A percentile compares a stretch with the other conserved stretches of the same genome.
These are phyloP conservation scores for Phragmatobia fuliginosa DNA, from an alignment of 2,888 invertebrate species.

Conservation along the genomic window DNA sequence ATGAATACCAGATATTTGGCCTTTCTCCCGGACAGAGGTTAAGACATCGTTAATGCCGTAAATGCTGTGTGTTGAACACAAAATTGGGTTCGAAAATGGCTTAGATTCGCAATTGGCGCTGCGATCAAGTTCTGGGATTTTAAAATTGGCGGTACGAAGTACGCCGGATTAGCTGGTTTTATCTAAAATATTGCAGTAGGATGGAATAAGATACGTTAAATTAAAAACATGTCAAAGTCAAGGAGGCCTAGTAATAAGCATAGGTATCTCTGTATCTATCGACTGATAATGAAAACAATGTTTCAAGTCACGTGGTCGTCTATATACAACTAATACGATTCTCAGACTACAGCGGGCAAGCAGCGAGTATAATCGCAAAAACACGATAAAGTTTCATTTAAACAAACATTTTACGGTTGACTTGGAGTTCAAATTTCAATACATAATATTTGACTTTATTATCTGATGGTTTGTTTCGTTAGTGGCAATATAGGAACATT, in stretches of 20 bases:
- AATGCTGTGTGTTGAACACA: too few relatives aligned
- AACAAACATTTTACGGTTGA: neutral
- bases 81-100: too few relatives aligned
- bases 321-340: neutral
- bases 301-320: neutral
- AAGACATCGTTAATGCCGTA: too few relatives aligned
- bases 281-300: neutral
- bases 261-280: too few relatives aligned
- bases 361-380: neutral
- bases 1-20: too few relatives aligned
- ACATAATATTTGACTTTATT: neutral
- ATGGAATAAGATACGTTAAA: too few relatives aligned
- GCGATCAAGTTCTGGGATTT: too few relatives aligned
- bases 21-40: too few relatives aligned
- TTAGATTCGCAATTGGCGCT: too few relatives aligned
- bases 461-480: neutral
- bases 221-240: neutral
- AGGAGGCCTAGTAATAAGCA: neutral
- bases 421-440: neutral
- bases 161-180: too few relatives aligned
- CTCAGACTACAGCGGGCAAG: neutral
- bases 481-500: neutral
- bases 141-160: too few relatives aligned
- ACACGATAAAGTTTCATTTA: neutral
- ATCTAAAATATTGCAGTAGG: too few relatives aligned